These are phyloP conservation scores for Gryllus longicercus DNA, from an alignment of 2,888 invertebrate species.

Conservation along the genomic window DNA sequence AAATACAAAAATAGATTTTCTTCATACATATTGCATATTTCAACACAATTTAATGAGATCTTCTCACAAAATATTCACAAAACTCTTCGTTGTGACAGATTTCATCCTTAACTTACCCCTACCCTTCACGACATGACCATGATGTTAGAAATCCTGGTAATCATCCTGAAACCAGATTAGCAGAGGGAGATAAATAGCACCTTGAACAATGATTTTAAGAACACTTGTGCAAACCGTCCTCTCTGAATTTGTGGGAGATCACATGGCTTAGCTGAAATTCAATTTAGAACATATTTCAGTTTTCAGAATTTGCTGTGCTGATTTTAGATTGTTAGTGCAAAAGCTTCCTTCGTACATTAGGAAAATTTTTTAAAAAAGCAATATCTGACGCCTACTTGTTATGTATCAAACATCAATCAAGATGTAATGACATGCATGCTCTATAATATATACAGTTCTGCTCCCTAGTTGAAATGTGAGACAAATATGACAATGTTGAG, in stretches of 20 bases:
- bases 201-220: not conserved
- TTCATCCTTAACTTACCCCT: slow-evolving; percentile 10
- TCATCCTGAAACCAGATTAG: slow-evolving; percentile 3
- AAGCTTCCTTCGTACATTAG: no score
- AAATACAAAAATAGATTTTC: not conserved
- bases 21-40: not conserved
- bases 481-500: not conserved
- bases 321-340: no score
- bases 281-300: no score
- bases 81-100: not conserved
- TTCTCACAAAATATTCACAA: no score
- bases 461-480: not conserved
- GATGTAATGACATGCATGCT: not conserved
- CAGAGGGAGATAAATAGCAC: not conserved
- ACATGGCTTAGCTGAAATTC: no score
- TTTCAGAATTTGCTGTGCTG: no score
- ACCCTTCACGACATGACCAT: not conserved
- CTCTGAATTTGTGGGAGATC: no score
- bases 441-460: not conserved
- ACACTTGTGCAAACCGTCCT: no score
- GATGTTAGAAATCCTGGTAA: slow-evolving; percentile 7
- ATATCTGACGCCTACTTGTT: no score
- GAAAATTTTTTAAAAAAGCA: no score
- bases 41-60: no score
- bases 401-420: no score